phyloP scores from a whole-genome alignment of 1,140 invertebrate genomes.

The Drosophila elegans region DNA sequence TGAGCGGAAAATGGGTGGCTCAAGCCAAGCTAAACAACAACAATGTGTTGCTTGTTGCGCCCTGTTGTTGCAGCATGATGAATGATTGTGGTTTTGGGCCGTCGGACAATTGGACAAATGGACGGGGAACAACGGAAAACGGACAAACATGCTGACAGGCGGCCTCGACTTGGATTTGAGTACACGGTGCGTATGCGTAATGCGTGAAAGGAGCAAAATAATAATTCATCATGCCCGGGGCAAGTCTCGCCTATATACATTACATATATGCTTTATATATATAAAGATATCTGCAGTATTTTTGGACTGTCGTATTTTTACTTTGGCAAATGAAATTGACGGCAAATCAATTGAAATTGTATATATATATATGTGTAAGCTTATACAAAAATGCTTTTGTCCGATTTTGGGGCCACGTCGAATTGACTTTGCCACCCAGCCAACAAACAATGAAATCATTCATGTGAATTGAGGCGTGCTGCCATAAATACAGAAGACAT shows the following conservation, averaged over 20 bases:
- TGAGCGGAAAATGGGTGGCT: constrained; percentile 59
- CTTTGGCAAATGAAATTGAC: constrained; percentile 71
- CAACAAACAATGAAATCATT: constrained; percentile 65
- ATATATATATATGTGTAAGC: constrained; percentile 34
- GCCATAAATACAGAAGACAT: constrained; percentile 31
- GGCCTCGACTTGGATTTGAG: constrained; percentile 43
- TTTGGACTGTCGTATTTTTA: constrained; percentile 35
- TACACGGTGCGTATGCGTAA: constrained; percentile 71
- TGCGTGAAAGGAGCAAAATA: constrained; percentile 42
- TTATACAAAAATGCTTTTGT: constrained; percentile 26
- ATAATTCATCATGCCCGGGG: constrained; percentile 76
- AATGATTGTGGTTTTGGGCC: constrained; percentile 68
- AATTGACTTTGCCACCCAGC: constrained; percentile 44
- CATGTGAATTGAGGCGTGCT: constrained; percentile 60
- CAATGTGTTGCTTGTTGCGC: constrained; percentile 54
- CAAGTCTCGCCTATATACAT: constrained; percentile 42
- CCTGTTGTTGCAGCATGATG: constrained; percentile 60
- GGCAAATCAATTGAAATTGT: constrained; percentile 80
- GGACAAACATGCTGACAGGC: constrained; percentile 68
- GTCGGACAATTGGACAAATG: constrained; percentile 21
- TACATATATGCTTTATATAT: not conserved
- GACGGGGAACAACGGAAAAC: constrained; percentile 44
- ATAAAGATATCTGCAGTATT: constrained; percentile 28
- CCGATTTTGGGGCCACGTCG: constrained; percentile 19
- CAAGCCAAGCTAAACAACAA: constrained; percentile 38